Conservation (phyloP, 2,888 invertebrate genomes). For the Drosophila multiciliata region DNA sequence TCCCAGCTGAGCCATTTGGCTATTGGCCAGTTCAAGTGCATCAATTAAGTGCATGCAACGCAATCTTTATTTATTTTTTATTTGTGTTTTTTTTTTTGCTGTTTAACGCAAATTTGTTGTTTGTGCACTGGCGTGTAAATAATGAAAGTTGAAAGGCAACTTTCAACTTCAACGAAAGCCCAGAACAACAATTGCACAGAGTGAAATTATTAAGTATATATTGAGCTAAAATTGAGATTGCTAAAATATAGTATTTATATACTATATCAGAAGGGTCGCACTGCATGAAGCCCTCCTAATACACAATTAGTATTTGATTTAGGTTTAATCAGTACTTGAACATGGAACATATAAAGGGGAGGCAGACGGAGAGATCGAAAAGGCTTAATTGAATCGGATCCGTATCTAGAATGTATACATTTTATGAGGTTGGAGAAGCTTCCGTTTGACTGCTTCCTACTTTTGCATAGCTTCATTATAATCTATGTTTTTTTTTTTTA, state of each 20-base stretch:
- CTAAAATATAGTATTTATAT: background rate
- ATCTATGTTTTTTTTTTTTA: background rate
- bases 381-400: background rate
- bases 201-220: background rate
- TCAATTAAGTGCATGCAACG: constrained; percentile 74
- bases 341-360: background rate
- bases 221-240: background rate
- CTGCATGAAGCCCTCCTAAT: background rate
- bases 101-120: constrained; percentile 20
- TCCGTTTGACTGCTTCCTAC: background rate
- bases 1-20: constrained; percentile 35
- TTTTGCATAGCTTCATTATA: background rate
- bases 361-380: background rate
- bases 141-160: constrained; percentile 57
- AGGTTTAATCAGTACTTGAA: background rate
- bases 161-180: constrained; percentile 15
- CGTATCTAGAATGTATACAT: background rate
- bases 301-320: background rate
- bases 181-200: background rate
- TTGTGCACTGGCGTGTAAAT: constrained; percentile 62
- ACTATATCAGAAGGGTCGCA: background rate
- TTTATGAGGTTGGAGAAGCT: background rate
- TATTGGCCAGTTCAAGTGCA: constrained; percentile 47
- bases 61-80: constrained; percentile 20
- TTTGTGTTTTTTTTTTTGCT: constrained; percentile 3